A percentile compares a stretch with the other conserved stretches of the same genome.
Conservation (phyloP, 1,140 invertebrate species). For the Drosophila equinoxialis region DNA sequence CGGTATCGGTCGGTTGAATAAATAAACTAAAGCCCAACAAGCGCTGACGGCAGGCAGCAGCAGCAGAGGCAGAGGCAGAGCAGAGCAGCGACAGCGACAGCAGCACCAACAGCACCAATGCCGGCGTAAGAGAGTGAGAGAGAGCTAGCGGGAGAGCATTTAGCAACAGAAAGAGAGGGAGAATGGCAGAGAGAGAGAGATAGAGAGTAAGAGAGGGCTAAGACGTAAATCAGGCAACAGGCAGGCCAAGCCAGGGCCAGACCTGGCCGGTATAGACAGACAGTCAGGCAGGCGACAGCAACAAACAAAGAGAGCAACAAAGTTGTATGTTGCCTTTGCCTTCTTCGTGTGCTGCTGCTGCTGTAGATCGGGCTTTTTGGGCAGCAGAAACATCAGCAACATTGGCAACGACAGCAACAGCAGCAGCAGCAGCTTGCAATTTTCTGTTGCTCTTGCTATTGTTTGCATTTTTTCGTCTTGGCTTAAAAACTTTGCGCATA, state of each 20-base stretch:
- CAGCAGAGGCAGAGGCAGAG: slow-evolving; percentile 6
- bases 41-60: slow-evolving; percentile 31
- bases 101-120: slow-evolving; percentile 13
- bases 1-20: slow-evolving; percentile 77
- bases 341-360: slow-evolving; percentile 16
- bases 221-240: slow-evolving; percentile 18
- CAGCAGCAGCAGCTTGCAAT: slow-evolving; percentile 29
- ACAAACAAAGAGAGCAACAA: slow-evolving; percentile 35
- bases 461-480: slow-evolving; percentile 50
- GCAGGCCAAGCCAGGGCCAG: slow-evolving; percentile 1
- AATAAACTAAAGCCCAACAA: slow-evolving; percentile 71
- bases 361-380: slow-evolving; percentile 26
- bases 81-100: slow-evolving; percentile 1
- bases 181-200: slow-evolving; percentile 1
- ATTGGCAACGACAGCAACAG: background rate
- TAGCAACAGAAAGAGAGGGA: background rate
- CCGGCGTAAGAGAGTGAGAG: background rate
- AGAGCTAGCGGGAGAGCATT: slow-evolving; percentile 15
- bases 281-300: slow-evolving; percentile 36
- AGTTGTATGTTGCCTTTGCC: slow-evolving; percentile 31
- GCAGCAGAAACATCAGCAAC: slow-evolving; percentile 15
- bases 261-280: slow-evolving; percentile 23
- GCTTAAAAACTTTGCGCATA: slow-evolving; percentile 34
- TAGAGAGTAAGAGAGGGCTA: background rate
- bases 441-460: slow-evolving; percentile 44